These are phyloP conservation scores for Ormyrus labotus DNA, from an alignment of 2,888 invertebrate species.

Conservation along the genomic window DNA sequence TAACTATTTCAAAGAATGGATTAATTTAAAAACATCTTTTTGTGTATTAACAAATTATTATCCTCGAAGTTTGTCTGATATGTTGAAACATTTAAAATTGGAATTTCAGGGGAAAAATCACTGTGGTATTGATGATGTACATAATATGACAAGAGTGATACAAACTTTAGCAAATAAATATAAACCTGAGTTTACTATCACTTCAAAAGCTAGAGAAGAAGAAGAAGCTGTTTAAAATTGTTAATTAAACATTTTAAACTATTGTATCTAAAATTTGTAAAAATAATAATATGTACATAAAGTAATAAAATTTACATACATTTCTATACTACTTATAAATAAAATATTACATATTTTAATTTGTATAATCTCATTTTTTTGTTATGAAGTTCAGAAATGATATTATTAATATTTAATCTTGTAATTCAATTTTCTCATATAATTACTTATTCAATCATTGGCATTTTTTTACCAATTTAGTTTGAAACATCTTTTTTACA, in stretches of 20 bases:
- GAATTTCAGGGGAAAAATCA: constrained; percentile 74
- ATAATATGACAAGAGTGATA: constrained; percentile 68
- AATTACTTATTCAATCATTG: no score
- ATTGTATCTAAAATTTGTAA: no score
- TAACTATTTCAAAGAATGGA: constrained; percentile 77
- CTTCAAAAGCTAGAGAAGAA: constrained; percentile 51
- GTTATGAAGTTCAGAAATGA: no score
- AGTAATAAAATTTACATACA: no score
- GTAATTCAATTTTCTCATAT: no score
- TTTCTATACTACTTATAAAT: no score
- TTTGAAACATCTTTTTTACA: no score
- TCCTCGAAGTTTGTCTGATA: constrained; percentile 73
- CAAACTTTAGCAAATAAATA: constrained; percentile 58
- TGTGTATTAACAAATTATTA: constrained; percentile 69
- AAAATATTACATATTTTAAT: no score
- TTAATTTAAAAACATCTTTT: constrained; percentile 78
- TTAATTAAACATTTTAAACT: constrained; percentile 32
- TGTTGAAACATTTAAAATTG: constrained; percentile 70
- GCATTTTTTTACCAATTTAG: no score
- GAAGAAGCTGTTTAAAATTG: constrained; percentile 19
- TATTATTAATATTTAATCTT: no score
- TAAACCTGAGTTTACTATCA: constrained; percentile 64
- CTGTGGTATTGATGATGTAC: constrained; percentile 74
- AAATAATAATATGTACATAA: no score
- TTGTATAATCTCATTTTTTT: no score